Evolutionary conservation across 2,797 vertebrate species (phyloP), one percentile per base, ranked within the genome.

Genomic region (Gadopsis bispinosus): DNA sequence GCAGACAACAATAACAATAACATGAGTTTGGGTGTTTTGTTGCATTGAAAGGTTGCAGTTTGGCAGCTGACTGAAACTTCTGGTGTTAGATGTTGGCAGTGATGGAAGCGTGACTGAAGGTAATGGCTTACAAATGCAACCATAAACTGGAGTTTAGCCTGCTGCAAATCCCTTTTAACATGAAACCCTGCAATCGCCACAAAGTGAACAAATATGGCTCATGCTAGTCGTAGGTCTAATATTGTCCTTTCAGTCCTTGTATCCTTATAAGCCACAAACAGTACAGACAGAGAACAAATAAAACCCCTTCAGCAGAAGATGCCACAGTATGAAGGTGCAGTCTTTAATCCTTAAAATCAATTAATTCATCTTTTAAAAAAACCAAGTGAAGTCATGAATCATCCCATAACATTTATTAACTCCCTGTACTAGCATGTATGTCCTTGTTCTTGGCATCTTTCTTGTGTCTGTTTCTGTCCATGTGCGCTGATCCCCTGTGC

Each of bases 321-420:
- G 29, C 17, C 22, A 4, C 48, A 20, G 50, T 48, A n/a, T 75
- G 50, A 69, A 69, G 26, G 37, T 60, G 48, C 13, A 59, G 9
- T 26, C 41, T 80, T 63, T 72, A 74, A 79, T 73, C 67, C 55
- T 63, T 26, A 26, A 26, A 26, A 26, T 26, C 26, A 26, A 26
- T 26, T 26, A 26, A 26, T 26, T 26, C 26, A 26, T 35, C 10
- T 73, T 51, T 69, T 51, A 37, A 83, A 75, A 69, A 71, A 47
- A 75, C 79, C 26, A 22, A 70, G 65, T 83, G 48, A 73, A 56
- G 72, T 75, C 26, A 74, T 29, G 8, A 76, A 43, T 41, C 59
- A 47, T 70, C 61, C 65, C 19, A 26, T 83, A 75, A 73, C 51
- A 20, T 50, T 81, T 74, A 81, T 75, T 73, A 73, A 77, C 76